Conservation (phyloP, 2,113 vertebrate genomes). For the Montifringilla adamsi region DNA sequence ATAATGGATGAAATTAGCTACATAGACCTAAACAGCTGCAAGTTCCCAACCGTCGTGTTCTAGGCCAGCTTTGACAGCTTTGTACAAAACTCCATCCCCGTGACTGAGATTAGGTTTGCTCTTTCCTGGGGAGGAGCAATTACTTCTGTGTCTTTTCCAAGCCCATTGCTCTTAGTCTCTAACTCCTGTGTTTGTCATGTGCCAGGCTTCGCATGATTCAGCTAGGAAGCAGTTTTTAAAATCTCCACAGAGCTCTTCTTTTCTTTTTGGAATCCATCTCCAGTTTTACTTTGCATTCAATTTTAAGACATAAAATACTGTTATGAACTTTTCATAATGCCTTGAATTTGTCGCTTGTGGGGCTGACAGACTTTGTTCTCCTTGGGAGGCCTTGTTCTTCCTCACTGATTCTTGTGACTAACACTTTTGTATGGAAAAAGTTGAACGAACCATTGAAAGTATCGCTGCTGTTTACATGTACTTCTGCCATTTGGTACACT, state of each 20-base stretch:
- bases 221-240: neutral
- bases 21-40: neutral
- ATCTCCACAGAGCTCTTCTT: neutral
- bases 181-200: neutral
- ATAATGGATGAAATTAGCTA: neutral
- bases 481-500: neutral
- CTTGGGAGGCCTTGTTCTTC: neutral
- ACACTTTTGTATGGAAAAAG: neutral
- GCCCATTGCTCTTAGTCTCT: neutral
- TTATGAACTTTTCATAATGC: neutral
- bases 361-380: conserved; percentile 20
- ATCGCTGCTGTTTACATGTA: neutral
- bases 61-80: neutral
- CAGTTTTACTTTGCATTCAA: conserved; percentile 1
- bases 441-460: neutral
- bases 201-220: neutral
- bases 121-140: neutral
- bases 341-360: neutral
- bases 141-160: neutral
- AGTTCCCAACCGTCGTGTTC: neutral
- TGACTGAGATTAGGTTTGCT: neutral
- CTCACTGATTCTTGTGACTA: neutral
- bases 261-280: neutral
- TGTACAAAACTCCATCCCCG: neutral
- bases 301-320: conserved; percentile 30